phyloP scores from a whole-genome alignment of 1,140 invertebrate species.

The Caenorhabditis briggsae region DNA sequence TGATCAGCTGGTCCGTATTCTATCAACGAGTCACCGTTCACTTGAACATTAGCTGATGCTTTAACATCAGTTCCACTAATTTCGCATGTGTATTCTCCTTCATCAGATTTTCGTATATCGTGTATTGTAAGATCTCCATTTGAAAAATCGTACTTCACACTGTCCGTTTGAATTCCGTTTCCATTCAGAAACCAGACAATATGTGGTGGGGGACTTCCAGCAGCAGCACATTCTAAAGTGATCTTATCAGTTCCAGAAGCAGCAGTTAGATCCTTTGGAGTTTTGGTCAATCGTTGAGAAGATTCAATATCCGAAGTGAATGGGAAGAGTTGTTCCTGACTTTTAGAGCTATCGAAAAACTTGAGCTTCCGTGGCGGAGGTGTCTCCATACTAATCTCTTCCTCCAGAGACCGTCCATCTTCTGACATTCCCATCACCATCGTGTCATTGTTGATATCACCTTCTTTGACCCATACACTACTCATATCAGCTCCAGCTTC shows the following conservation, averaged over 20 bases:
- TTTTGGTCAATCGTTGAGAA: slow-evolving; percentile 14
- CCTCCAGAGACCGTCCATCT: neutral
- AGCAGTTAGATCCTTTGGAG: slow-evolving; percentile 72
- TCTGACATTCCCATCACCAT: slow-evolving; percentile 42
- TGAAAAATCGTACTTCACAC: slow-evolving; percentile 73
- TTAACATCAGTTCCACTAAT: slow-evolving; percentile 25
- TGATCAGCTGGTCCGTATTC: slow-evolving; percentile 76
- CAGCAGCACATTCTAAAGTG: slow-evolving; percentile 7
- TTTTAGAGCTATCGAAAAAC: slow-evolving; percentile 34
- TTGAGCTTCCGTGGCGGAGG: slow-evolving; percentile 41
- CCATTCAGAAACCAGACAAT: slow-evolving; percentile 82
- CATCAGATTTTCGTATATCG: slow-evolving; percentile 17
- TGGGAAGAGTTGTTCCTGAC: slow-evolving; percentile 22
- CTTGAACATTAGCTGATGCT: slow-evolving; percentile 52
- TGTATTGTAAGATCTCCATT: slow-evolving; percentile 2
- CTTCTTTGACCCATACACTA: slow-evolving; percentile 92
- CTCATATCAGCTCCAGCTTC: slow-evolving; percentile 89
- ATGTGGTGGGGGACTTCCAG: slow-evolving; percentile 26
- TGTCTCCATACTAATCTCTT: slow-evolving; percentile 32
- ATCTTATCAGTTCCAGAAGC: slow-evolving; percentile 38
- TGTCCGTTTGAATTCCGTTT: slow-evolving; percentile 87
- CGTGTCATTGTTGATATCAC: slow-evolving; percentile 83
- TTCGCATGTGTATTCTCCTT: slow-evolving; percentile 47
- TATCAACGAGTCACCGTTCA: slow-evolving; percentile 66
- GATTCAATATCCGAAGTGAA: slow-evolving; percentile 39